Conservation (phyloP, 2,888 invertebrate genomes). For the Mongoloraphidia duomilia region DNA sequence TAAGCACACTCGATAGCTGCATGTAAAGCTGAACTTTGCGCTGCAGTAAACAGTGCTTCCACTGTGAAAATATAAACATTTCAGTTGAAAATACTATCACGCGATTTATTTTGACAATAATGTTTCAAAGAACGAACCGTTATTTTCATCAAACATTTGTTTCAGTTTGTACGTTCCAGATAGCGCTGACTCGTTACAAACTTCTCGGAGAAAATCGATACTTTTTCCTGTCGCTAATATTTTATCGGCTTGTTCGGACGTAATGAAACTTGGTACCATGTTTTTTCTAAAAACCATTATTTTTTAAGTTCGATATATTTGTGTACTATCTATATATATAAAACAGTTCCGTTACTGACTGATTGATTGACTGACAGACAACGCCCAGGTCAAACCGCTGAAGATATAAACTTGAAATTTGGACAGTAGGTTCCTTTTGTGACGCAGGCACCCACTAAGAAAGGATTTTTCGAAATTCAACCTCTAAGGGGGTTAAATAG, state of each 20-base stretch:
- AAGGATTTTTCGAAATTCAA: no score
- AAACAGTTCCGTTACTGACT: no score
- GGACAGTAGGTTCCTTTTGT: no score
- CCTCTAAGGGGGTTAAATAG: no score
- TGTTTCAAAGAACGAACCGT: conserved; percentile 17
- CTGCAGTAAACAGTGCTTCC: conserved; percentile 50
- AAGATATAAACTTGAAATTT: no score
- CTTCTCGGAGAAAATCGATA: conserved; percentile 85
- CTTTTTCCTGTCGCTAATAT: conserved; percentile 90
- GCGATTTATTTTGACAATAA: conserved; percentile 2
- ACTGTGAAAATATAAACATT: conserved; percentile 26
- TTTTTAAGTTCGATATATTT: no score
- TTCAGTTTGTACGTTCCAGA: conserved; percentile 42
- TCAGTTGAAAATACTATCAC: neutral
- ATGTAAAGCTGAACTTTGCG: conserved; percentile 61
- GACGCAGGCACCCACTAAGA: no score
- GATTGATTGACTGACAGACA: no score
- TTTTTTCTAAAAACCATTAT: conserved; percentile 38
- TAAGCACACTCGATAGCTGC: conserved; percentile 73
- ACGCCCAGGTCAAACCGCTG: no score
- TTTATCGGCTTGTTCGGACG: conserved; percentile 69
- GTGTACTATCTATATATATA: no score
- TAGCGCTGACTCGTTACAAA: conserved; percentile 70
- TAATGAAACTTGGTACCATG: conserved; percentile 88
- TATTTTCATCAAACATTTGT: conserved; percentile 33